Evolutionary conservation across 1,140 invertebrate genomes (phyloP).

Genomic region (Stegodyphus dumicola): DNA sequence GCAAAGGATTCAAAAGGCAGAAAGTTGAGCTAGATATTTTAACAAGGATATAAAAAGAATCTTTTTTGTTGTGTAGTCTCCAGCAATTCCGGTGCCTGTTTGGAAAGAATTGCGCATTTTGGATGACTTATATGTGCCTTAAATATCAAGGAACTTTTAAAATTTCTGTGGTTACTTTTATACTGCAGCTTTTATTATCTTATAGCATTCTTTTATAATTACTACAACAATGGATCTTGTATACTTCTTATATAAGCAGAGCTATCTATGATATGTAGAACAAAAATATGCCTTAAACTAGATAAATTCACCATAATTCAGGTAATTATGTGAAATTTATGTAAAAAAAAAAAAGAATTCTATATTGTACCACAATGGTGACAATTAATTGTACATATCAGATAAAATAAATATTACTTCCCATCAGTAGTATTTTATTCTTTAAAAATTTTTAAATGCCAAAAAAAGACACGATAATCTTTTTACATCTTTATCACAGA

Average conservation of each 20-base stretch:
- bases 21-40: slow-evolving; percentile 36
- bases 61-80: background rate
- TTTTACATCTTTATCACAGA: too few relatives aligned
- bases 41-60: background rate
- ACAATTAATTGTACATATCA: slow-evolving; percentile 51
- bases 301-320: slow-evolving; percentile 47
- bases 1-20: slow-evolving; percentile 69
- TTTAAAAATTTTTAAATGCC: too few relatives aligned
- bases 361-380: slow-evolving; percentile 9
- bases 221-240: slow-evolving; percentile 1
- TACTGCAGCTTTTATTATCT: slow-evolving; percentile 24
- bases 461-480: too few relatives aligned
- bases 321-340: slow-evolving; percentile 47
- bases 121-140: slow-evolving; percentile 30
- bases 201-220: slow-evolving; percentile 28
- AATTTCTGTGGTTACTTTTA: slow-evolving; percentile 28
- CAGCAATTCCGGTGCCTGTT: slow-evolving; percentile 21
- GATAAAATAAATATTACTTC: slow-evolving; percentile 39
- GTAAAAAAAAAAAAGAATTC: slow-evolving; percentile 11
- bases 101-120: slow-evolving; percentile 3
- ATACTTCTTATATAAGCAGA: slow-evolving; percentile 48
- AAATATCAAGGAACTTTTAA: slow-evolving; percentile 32
- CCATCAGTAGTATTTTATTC: too few relatives aligned
- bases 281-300: slow-evolving; percentile 49
- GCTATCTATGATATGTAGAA: slow-evolving; percentile 48